Base-by-base conservation (phyloP, 2,797 vertebrate genomes). In the Taenioides sp. region DNA sequence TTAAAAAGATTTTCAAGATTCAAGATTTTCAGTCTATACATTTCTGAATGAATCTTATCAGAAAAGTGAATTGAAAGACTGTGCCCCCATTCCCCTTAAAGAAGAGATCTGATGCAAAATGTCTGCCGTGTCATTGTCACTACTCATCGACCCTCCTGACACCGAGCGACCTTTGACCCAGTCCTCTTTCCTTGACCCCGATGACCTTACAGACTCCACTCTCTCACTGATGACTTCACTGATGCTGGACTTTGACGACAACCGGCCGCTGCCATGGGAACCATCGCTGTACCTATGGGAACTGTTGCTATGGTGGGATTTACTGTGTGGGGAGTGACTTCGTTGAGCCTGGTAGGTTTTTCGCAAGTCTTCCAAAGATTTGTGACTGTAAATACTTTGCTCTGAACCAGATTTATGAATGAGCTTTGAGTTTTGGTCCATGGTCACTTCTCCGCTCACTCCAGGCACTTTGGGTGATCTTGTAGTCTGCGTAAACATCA, bases 221-320 rank as follows among this genome's bases (percentile, higher is more conserved):
- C 71, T 76, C 52, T 89, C 83, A 74, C 87, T 89, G 25, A 79
- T 71, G 54, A 83, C 67, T 49, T 91, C 88, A 76, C 88, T 83
- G 12, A 81, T 11, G 28, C 86, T 88, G 0, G 83, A 89, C 37
- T 75, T 85, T 43, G 37, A 58, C 0, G 84, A 86, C 5, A 69
- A 69, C 55, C 74, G 74, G 49, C 73, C 62, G 11, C 77, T 78
- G 80, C 81, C 80, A 47, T 68, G 65, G 50, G 84, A 86, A 34
- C 47, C 25, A 14, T 69, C 69, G 22, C 74, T 77, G 70, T 83
- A 79, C 72, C 75, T 59, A 59, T 79, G 76, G 72, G 80, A 89
- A 70, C 74, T 37, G 23, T 84, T 81, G 81, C 75, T 71, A 20
- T 54, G 69, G 31, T 63, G 37, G 50, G 72, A 70, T 23, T 57